Evolutionary conservation across 2,113 vertebrate genomes (phyloP).

Genomic region (Poecile atricapillus): DNA sequence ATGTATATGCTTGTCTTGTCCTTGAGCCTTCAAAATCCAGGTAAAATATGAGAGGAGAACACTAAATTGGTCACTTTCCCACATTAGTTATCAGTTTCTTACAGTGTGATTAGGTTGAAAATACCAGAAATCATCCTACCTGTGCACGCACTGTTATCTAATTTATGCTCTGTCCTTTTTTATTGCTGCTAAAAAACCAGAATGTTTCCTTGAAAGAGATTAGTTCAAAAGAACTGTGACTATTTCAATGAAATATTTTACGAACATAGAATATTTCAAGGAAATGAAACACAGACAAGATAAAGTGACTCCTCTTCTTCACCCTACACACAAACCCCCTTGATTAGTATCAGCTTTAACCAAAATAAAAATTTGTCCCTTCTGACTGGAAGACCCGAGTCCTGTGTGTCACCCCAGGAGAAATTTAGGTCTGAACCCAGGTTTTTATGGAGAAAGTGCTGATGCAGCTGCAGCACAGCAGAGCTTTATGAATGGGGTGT

Average conservation of each 20-base stretch:
- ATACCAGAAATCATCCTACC: background rate
- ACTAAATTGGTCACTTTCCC: background rate
- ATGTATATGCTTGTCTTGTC: background rate
- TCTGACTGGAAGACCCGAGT: background rate
- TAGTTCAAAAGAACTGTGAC: background rate
- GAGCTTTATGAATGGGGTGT: constrained; percentile 13
- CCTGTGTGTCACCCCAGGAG: background rate
- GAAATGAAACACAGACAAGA: background rate
- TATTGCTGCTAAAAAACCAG: background rate
- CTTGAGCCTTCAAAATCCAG: background rate
- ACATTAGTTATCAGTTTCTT: background rate
- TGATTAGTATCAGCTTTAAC: background rate
- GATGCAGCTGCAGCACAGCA: background rate
- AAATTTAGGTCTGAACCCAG: background rate
- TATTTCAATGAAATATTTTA: background rate
- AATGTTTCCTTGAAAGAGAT: background rate
- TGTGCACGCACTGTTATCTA: background rate
- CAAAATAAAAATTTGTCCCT: background rate
- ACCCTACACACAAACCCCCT: background rate
- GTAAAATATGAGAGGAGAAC: background rate
- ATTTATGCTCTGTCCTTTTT: background rate
- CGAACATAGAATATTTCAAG: background rate
- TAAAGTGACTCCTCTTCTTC: background rate
- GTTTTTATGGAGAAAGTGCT: constrained; percentile 28
- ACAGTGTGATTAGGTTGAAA: background rate